Evolutionary conservation across 2,797 vertebrate genomes (phyloP), one percentile per base, ranked within the genome.

Genomic region (Tolypeutes matacus): DNA sequence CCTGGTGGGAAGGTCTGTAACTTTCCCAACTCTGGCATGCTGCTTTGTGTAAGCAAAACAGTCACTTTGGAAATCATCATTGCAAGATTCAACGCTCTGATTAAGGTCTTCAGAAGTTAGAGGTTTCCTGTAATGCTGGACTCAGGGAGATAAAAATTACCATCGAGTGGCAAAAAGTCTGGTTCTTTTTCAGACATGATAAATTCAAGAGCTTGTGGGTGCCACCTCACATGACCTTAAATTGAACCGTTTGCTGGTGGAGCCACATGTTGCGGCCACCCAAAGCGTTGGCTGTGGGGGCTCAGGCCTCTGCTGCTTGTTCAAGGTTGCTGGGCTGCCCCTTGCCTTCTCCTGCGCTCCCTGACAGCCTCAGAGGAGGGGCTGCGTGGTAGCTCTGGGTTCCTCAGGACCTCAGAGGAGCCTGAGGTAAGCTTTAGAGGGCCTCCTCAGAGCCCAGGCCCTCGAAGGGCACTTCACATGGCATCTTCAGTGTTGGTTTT

Each of bases 51-150:
- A 85, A 91, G 89, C 51, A 92, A 58, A 87, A 89, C 20, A 21
- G 51, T 78, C 64, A 51, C 27, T 56, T 84, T 88, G 62, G 51
- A 36, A 82, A 60, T 15, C 36, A 49, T 29, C 60, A 15, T 67
- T 85, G 23, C 2, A 78, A 86, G 77, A 92, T 69, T 85, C 56
- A 25, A 78, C 8, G 85, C 29, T 78, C 14, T 49, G 60, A 62
- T 86, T 80, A 93, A 94, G 29, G 62, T 81, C 95, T 94, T 93
- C 67, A 90, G 67, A 87, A 93, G 75, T 80, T 72, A 87, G 18
- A 36, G 27, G 31, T 1, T 78, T 85, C 51, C 34, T 34, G 18
- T 56, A 85, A 85, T 69, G 25, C 89, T 88, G 65, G 36, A 89
- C 25, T 78, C 56, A 56, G 51, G 84, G 21, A 29, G 14, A 86